Conservation (phyloP, 2,113 vertebrate species). For the Anoplopoma fimbria region DNA sequence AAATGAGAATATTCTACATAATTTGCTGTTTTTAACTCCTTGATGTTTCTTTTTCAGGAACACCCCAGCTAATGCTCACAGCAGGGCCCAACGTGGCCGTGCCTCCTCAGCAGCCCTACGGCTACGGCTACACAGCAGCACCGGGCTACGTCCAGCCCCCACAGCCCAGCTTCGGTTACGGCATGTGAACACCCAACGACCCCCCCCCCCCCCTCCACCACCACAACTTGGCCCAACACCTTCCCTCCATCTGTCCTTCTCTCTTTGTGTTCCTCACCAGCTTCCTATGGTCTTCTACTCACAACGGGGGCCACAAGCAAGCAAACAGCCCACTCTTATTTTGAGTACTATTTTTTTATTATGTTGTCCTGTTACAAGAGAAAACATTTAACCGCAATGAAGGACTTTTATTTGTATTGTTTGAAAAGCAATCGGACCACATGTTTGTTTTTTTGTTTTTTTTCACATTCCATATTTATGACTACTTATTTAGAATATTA, state of each 20-base stretch:
- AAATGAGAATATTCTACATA: not conserved
- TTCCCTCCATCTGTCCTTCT: conserved; percentile 81
- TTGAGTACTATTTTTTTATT: conserved; percentile 79
- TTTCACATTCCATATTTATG: conserved; percentile 97
- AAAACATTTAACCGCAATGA: conserved; percentile 84
- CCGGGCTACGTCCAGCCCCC: conserved; percentile 89
- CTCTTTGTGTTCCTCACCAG: conserved; percentile 91
- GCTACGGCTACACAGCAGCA: conserved; percentile 93
- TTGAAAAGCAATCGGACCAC: conserved; percentile 87
- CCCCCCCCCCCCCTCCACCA: conserved; percentile 27
- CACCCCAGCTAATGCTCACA: conserved; percentile 98
- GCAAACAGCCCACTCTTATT: conserved; percentile 83
- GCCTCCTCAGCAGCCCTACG: conserved; percentile 95
- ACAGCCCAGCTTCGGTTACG: conserved; percentile 94
- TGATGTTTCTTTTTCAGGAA: conserved; percentile 83
- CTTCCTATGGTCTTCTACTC: conserved; percentile 90
- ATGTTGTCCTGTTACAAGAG: conserved; percentile 82
- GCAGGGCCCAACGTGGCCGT: conserved; percentile 95
- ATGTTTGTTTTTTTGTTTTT: conserved; percentile 68
- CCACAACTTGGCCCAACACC: conserved; percentile 28
- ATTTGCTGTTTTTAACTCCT: not conserved
- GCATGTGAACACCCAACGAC: conserved; percentile 89
- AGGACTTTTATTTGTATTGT: conserved; percentile 94
- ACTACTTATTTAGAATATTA: conserved; percentile 83
- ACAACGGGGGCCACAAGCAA: conserved; percentile 88